phyloP scores from a whole-genome alignment of 2,888 invertebrate genomes.

The Deilephila porcellus region DNA sequence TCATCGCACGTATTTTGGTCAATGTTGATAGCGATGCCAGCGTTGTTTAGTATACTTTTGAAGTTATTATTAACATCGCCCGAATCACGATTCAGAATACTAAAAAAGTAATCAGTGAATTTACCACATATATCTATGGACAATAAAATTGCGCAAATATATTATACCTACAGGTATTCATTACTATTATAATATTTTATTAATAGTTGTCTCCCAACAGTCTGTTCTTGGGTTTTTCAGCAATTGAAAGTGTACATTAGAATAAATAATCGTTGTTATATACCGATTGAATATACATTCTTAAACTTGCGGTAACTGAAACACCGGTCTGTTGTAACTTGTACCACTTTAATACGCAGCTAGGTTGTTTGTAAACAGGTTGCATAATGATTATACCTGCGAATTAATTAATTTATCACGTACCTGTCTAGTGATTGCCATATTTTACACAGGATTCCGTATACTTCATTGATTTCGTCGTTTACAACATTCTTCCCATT shows the following conservation, averaged over 20 bases:
- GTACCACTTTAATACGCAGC: no score
- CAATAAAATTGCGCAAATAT: background rate
- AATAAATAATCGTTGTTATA: no score
- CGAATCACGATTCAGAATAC: slow-evolving; percentile 53
- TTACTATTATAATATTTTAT: no score
- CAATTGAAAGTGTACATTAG: no score
- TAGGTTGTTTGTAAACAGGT: background rate
- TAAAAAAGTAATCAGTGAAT: slow-evolving; percentile 33
- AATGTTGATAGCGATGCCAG: slow-evolving; percentile 45
- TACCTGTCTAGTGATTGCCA: slow-evolving; percentile 8
- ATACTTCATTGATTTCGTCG: background rate
- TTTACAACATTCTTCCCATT: slow-evolving; percentile 17
- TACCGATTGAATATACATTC: no score
- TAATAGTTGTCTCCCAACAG: no score
- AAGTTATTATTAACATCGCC: slow-evolving; percentile 42
- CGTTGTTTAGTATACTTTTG: slow-evolving; percentile 44
- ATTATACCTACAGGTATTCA: no score
- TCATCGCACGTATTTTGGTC: slow-evolving; percentile 39
- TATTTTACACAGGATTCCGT: background rate
- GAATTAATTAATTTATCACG: background rate
- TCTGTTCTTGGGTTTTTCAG: no score
- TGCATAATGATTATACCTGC: background rate
- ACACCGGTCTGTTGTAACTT: no score
- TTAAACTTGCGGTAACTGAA: no score
- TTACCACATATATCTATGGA: background rate